A percentile compares a stretch with the other conserved stretches of the same genome.
phyloP scores from a whole-genome alignment of 2,888 invertebrate genomes.

The Campoplex nolae region DNA sequence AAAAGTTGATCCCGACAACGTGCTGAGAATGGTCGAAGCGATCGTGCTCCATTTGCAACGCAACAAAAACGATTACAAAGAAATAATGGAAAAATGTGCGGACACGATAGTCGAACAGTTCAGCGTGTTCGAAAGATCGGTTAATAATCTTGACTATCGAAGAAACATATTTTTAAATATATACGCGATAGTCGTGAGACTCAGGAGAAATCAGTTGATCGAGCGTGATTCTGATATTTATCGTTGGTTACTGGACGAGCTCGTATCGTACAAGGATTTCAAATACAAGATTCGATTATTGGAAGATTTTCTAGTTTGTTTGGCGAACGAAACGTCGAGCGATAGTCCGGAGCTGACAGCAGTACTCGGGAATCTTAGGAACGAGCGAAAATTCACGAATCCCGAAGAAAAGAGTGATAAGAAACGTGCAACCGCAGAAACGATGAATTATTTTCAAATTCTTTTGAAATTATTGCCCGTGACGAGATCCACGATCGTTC shows the following conservation, averaged over 20 bases:
- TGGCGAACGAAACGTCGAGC: constrained; percentile 71
- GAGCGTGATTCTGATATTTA: constrained; percentile 70
- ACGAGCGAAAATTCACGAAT: constrained; percentile 46
- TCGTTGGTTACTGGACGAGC: constrained; percentile 77
- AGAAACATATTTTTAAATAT: constrained; percentile 77
- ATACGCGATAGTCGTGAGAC: constrained; percentile 74
- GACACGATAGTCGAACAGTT: constrained; percentile 75
- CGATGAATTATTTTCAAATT: constrained; percentile 75
- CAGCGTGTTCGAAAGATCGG: constrained; percentile 65
- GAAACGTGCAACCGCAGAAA: constrained; percentile 67
- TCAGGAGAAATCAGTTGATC: constrained; percentile 72
- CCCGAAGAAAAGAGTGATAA: constrained; percentile 26
- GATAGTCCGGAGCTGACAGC: constrained; percentile 68
- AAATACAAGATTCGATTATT: constrained; percentile 77
- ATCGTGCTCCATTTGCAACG: constrained; percentile 76
- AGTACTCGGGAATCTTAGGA: constrained; percentile 72
- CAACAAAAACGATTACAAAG: constrained; percentile 68
- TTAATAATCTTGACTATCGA: constrained; percentile 72
- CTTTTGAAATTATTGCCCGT: constrained; percentile 75
- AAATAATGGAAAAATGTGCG: constrained; percentile 70
- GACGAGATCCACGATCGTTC: constrained; percentile 77
- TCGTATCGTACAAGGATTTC: constrained; percentile 68
- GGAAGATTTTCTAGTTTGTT: constrained; percentile 77
- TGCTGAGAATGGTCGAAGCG: constrained; percentile 78
- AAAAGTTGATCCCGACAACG: constrained; percentile 72